Base-by-base conservation (phyloP, 2,797 vertebrate species). In the Alcedo atthis region DNA sequence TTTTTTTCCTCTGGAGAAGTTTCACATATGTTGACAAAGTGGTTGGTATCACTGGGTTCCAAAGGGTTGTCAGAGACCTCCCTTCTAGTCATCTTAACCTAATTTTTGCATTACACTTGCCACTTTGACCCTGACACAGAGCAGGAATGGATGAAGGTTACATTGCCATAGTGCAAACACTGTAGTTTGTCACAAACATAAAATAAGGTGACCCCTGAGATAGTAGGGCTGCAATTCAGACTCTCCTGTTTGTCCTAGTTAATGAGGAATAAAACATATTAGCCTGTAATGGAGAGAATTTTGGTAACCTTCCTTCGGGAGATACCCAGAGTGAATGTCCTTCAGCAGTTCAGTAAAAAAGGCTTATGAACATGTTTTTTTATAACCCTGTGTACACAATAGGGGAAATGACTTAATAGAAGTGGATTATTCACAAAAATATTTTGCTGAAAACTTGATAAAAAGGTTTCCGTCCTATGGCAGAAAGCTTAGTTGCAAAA, bases 261-360 rank as follows among this genome's bases (percentile, higher is more conserved):
- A 94, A 96, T 76, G 45, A 93, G 59, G 76, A 95, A 81, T 90
- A 96, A 94, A 96, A 81, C 2, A 5, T 61, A 63, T 92, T 90
- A 93, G 40, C 26, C 46, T 79, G 69, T 81, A 93, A 67, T 19
- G 28, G 69, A 80, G 32, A 87, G 62, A 94, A 80, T 83, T 92
- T 94, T 94, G 86, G 88, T 85, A 93, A 93, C 86, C 86, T 93
- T 95, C 81, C 48, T 94, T 49, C 9, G 3, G 45, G 49, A 87
- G 66, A 43, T n/a, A 75, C 22, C 45, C 35, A 17, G 25, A 92
- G 55, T 61, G 48, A 89, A 81, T 30, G 73, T 92, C 66, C 74
- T 93, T 76, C 73, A 90, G 63, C 35, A 83, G 90, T 73, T 89
- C 48, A 83, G 86, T 87, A 71, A 81, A 87, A 89, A 82, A 61